phyloP scores from a whole-genome alignment of 2,113 vertebrate species.

The Psephotus haematonotus region DNA sequence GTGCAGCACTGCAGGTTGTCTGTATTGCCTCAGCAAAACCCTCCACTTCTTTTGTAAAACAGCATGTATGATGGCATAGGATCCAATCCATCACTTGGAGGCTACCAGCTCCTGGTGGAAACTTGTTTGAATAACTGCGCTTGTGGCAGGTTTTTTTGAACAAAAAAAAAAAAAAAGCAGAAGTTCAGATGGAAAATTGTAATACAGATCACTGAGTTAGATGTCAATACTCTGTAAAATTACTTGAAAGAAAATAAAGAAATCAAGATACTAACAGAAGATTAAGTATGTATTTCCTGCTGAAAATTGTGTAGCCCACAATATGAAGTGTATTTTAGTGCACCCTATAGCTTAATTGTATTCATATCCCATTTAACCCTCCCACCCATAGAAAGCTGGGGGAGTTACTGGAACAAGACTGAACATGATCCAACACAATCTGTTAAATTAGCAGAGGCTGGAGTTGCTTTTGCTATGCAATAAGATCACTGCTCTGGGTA shows the following conservation, averaged over 20 bases:
- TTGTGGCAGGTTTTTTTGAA: neutral
- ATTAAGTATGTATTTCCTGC: neutral
- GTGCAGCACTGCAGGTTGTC: neutral
- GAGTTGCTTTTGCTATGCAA: neutral
- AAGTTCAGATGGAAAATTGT: neutral
- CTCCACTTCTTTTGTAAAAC: neutral
- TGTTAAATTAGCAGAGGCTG: neutral
- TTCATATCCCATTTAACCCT: neutral
- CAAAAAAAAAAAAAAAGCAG: neutral
- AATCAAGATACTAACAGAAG: neutral
- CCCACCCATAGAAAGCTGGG: neutral
- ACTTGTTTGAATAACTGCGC: neutral
- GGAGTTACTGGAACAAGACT: neutral
- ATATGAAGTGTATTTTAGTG: neutral
- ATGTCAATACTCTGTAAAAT: neutral
- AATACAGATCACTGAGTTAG: neutral
- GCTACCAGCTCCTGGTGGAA: neutral
- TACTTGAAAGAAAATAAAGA: constrained; percentile 11
- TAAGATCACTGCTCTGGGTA: neutral
- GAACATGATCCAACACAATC: neutral
- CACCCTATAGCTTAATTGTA: neutral
- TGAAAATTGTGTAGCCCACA: neutral
- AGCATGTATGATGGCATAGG: neutral
- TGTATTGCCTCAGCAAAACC: neutral
- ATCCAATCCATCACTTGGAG: neutral